A percentile compares a stretch with the other conserved stretches of the same genome.
These are phyloP conservation scores for Pachyseris speciosa DNA, from an alignment of 64 coral and sea anemone species.

Conservation along the genomic window DNA sequence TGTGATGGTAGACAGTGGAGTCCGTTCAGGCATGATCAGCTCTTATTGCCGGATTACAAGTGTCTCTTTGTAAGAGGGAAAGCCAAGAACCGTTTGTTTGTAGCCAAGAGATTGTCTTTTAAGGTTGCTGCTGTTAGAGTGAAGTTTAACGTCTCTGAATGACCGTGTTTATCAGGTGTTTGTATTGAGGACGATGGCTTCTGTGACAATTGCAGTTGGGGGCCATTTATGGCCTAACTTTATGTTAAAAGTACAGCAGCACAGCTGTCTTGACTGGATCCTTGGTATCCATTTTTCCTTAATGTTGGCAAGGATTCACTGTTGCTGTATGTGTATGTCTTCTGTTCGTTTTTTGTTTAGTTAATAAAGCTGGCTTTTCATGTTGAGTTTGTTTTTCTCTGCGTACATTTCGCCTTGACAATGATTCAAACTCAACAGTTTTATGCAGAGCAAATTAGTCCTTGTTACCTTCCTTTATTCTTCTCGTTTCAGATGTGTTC, in stretches of 20 bases:
- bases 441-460: neutral
- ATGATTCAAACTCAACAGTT: neutral
- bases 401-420: neutral
- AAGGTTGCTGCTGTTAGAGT: too few relatives aligned
- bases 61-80: too few relatives aligned
- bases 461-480: neutral
- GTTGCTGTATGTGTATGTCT: neutral
- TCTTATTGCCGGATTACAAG: too few relatives aligned
- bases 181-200: too few relatives aligned
- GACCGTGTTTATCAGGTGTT: too few relatives aligned
- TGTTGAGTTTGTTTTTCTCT: neutral
- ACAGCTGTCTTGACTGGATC: neutral
- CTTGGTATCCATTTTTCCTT: neutral
- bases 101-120: too few relatives aligned
- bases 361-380: neutral
- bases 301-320: too few relatives aligned
- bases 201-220: too few relatives aligned
- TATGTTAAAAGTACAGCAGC: neutral
- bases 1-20: too few relatives aligned
- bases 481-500: constrained; percentile 50
- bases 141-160: too few relatives aligned
- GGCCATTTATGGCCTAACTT: neutral
- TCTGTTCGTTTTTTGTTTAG: neutral
- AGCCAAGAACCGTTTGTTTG: too few relatives aligned
- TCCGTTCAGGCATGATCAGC: too few relatives aligned